These are phyloP conservation scores for Brenthis hecate DNA, from an alignment of 2,888 invertebrate genomes.

Conservation along the genomic window DNA sequence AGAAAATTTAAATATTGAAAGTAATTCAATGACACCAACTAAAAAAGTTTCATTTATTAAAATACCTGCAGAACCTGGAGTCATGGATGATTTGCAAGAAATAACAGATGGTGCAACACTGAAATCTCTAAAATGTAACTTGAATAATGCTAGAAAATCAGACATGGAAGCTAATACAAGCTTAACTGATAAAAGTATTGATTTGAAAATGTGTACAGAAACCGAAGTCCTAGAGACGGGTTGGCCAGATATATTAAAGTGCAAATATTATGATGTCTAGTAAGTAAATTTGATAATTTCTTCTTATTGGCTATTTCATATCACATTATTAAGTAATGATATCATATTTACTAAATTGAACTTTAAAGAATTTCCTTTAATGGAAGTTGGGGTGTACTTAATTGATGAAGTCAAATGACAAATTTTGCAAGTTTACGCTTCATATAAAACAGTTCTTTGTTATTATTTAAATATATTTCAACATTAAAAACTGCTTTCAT, in stretches of 20 bases:
- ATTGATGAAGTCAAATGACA: no score
- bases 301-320: background rate
- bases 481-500: no score
- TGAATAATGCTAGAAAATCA: conserved; percentile 43
- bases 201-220: conserved; percentile 62
- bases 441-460: no score
- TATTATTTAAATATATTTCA: no score
- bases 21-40: conserved; percentile 63
- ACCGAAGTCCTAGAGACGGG: conserved; percentile 60
- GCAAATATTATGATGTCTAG: conserved; percentile 87
- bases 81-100: conserved; percentile 40
- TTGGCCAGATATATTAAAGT: conserved; percentile 85
- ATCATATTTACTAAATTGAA: no score
- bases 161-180: conserved; percentile 59
- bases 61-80: conserved; percentile 52
- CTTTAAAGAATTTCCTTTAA: no score
- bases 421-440: no score
- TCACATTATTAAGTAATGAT: no score
- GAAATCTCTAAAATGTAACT: conserved; percentile 22
- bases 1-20: conserved; percentile 54
- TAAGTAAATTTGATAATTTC: conserved; percentile 69
- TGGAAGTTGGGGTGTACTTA: no score
- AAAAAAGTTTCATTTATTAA: conserved; percentile 70
- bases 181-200: conserved; percentile 57
- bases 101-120: conserved; percentile 25